Evolutionary conservation across 1,140 invertebrate species (phyloP).

Genomic region (Aphidius gifuensis): DNA sequence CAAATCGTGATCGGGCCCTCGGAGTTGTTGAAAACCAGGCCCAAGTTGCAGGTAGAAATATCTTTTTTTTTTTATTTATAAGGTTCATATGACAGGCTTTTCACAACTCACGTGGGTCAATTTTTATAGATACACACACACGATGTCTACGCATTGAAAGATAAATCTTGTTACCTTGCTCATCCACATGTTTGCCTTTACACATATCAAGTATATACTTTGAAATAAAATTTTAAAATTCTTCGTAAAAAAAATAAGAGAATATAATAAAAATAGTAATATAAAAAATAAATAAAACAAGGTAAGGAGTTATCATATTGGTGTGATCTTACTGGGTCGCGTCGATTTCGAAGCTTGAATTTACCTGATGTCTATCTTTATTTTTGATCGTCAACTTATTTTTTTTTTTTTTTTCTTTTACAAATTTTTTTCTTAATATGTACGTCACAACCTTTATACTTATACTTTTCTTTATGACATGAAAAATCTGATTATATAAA

Average conservation of each 20-base stretch:
- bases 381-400: too few species aligned
- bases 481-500: too few species aligned
- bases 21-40: background rate
- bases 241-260: too few species aligned
- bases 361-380: background rate
- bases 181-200: too few species aligned
- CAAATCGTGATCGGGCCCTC: slow-evolving; percentile 11
- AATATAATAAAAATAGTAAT: too few species aligned
- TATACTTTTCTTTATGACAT: too few species aligned
- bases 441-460: too few species aligned
- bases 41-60: slow-evolving; percentile 18
- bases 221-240: too few species aligned
- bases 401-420: too few species aligned
- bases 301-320: slow-evolving; percentile 10
- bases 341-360: background rate
- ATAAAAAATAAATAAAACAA: slow-evolving; percentile 3
- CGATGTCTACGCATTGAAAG: slow-evolving; percentile 3
- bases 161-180: slow-evolving; percentile 8
- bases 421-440: too few species aligned
- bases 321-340: slow-evolving; percentile 13
- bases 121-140: slow-evolving; percentile 1
- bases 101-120: slow-evolving; percentile 10
- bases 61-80: slow-evolving; percentile 5
- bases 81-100: background rate
- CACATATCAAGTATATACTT: too few species aligned